A percentile compares a stretch with the other conserved stretches of the same genome.
These are phyloP conservation scores for Aldrovandia affinis DNA, from an alignment of 2,797 vertebrate genomes.

Conservation along the genomic window DNA sequence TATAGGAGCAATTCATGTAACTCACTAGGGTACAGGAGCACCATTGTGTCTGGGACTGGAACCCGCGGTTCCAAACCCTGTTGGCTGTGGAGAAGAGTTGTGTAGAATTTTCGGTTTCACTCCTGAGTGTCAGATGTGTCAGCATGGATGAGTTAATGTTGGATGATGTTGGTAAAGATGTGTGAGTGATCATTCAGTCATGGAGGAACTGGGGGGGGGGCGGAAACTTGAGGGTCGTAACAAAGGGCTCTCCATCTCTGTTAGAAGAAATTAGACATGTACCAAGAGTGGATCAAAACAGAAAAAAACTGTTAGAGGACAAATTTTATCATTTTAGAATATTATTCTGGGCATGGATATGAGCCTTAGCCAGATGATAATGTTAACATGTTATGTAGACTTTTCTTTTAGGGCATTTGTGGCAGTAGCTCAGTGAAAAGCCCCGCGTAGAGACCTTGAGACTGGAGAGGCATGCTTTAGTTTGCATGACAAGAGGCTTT, in stretches of 20 bases:
- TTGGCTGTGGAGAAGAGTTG: too few relatives aligned
- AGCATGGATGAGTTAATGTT: too few relatives aligned
- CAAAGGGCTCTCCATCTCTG: conserved; percentile 34
- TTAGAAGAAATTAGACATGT: conserved; percentile 21
- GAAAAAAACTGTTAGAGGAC: conserved; percentile 39
- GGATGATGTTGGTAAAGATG: too few relatives aligned
- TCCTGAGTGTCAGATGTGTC: too few relatives aligned
- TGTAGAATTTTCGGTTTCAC: too few relatives aligned
- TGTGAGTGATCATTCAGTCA: too few relatives aligned
- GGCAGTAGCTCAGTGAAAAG: neutral
- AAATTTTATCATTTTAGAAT: conserved; percentile 46
- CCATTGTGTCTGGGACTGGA: too few relatives aligned
- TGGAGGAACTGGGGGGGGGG: too few relatives aligned
- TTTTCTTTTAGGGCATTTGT: neutral
- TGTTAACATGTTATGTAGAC: neutral
- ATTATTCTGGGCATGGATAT: conserved; percentile 46
- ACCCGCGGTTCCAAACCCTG: too few relatives aligned
- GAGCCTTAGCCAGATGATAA: neutral
- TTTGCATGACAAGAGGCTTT: neutral
- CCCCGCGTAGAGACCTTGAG: conserved; percentile 5
- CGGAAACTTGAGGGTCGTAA: conserved; percentile 4
- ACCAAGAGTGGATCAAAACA: conserved; percentile 33
- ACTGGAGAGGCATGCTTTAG: conserved; percentile 24
- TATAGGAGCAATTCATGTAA: too few relatives aligned
- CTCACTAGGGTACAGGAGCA: too few relatives aligned